Conservation (phyloP, 2,797 vertebrate species). For the Pseudopleuronectes americanus region DNA sequence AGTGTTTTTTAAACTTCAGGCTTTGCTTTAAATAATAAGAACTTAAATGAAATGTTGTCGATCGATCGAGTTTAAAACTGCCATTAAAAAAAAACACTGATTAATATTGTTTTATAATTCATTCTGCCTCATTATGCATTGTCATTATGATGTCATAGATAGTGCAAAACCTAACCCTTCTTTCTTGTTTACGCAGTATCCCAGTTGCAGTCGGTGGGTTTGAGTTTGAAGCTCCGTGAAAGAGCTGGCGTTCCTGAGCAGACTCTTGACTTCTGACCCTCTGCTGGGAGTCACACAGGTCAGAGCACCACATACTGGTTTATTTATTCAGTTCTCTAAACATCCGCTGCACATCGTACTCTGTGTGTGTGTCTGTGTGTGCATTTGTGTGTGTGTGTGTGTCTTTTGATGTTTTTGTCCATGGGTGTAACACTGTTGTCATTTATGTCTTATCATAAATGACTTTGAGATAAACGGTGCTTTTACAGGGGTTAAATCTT, state of each 20-base stretch:
- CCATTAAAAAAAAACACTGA: too few relatives aligned
- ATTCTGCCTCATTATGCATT: not conserved
- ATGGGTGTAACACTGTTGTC: conserved; percentile 38
- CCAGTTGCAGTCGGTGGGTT: conserved; percentile 8
- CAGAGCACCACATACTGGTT: conserved; percentile 24
- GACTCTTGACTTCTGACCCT: conserved; percentile 60
- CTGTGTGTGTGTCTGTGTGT: not conserved
- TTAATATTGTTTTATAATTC: too few relatives aligned
- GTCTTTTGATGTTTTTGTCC: conserved; percentile 1
- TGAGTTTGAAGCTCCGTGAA: conserved; percentile 23
- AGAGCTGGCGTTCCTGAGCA: conserved; percentile 43
- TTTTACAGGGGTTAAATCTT: conserved; percentile 3
- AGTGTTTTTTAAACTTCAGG: too few relatives aligned
- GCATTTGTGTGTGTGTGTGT: conserved; percentile 4
- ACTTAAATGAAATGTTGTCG: not conserved
- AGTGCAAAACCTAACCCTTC: not conserved
- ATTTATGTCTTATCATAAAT: conserved; percentile 41
- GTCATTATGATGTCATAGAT: not conserved
- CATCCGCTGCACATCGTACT: conserved; percentile 50
- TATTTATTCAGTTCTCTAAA: conserved; percentile 62
- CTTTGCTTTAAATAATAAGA: too few relatives aligned
- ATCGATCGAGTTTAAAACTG: not conserved
- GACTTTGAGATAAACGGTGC: conserved; percentile 29
- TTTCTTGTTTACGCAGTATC: not conserved
- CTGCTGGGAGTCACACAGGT: conserved; percentile 44